phyloP scores from a whole-genome alignment of 2,113 vertebrate genomes.

The Dryoscopus gambensis region DNA sequence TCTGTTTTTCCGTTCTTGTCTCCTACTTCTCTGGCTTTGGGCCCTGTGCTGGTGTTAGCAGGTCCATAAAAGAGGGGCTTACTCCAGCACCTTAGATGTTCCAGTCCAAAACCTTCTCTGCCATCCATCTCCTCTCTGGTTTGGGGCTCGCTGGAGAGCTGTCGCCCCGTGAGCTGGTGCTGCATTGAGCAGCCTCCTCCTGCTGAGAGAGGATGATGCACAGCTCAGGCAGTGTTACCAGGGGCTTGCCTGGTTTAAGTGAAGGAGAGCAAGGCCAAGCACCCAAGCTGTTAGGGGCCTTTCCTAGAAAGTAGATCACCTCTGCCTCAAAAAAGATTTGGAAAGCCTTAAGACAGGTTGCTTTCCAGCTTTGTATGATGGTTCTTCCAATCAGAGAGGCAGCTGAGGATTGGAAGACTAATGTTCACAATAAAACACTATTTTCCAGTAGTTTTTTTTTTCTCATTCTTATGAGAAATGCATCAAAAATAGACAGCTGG shows the following conservation, averaged over 20 bases:
- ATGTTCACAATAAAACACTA: background rate
- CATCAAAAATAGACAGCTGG: background rate
- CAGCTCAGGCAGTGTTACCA: background rate
- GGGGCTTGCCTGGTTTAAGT: background rate
- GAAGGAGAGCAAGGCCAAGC: background rate
- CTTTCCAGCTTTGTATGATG: background rate
- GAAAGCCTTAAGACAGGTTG: background rate
- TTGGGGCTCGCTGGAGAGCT: background rate
- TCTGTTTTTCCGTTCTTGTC: background rate
- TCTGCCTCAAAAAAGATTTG: background rate
- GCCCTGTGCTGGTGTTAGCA: background rate
- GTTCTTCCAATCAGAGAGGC: background rate
- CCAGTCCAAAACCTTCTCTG: background rate
- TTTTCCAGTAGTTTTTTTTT: background rate
- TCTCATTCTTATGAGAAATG: background rate
- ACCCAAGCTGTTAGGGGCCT: rapidly evolving
- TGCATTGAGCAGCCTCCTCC: background rate
- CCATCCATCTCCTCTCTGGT: background rate
- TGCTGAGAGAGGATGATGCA: background rate
- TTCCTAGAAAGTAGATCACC: background rate
- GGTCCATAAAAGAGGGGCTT: background rate
- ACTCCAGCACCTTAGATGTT: background rate
- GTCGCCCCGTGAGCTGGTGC: rapidly evolving
- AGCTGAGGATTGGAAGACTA: background rate
- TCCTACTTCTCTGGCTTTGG: background rate